Percentiles rank a stretch among this genome's conserved stretches.
Evolutionary conservation across 2,797 vertebrate species (phyloP).

Genomic region (Adelosebastes latens): DNA sequence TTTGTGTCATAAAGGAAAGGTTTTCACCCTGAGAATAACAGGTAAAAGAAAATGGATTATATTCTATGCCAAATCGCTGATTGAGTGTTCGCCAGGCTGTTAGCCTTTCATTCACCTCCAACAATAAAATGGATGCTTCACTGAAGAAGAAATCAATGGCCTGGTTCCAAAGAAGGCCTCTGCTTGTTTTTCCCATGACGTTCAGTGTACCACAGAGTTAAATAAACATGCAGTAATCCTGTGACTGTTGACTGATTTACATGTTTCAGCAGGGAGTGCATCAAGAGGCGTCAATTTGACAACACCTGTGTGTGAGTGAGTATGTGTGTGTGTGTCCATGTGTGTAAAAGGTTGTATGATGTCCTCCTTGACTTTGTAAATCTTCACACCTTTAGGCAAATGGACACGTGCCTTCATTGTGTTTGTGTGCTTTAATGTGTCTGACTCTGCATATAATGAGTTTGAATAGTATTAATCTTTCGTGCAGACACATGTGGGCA

Average conservation of each 20-base stretch:
- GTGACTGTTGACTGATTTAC: conserved; percentile 7
- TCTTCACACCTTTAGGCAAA: background rate
- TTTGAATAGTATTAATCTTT: background rate
- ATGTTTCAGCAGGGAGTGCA: background rate
- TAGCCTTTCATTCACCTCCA: conserved; percentile 9
- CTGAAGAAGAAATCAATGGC: conserved; percentile 11
- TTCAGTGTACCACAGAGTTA: conserved; percentile 33
- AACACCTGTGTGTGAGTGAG: background rate
- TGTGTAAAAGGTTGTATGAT: too few species aligned
- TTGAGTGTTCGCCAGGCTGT: background rate
- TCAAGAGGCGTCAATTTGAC: background rate
- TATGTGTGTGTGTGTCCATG: background rate
- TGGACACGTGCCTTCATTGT: background rate
- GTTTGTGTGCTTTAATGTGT: background rate
- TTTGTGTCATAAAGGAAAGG: background rate
- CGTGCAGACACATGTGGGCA: background rate
- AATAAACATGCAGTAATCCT: conserved; percentile 41
- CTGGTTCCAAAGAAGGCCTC: conserved; percentile 17
- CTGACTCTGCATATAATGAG: background rate
- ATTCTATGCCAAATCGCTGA: conserved; percentile 16
- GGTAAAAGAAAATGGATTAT: background rate
- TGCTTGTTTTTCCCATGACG: conserved; percentile 30
- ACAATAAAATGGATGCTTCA: conserved; percentile 36
- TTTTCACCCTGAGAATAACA: background rate
- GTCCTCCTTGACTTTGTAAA: background rate